These are phyloP conservation scores for Heterodera filipjevi DNA, from an alignment of 2,888 invertebrate genomes.

Conservation along the genomic window DNA sequence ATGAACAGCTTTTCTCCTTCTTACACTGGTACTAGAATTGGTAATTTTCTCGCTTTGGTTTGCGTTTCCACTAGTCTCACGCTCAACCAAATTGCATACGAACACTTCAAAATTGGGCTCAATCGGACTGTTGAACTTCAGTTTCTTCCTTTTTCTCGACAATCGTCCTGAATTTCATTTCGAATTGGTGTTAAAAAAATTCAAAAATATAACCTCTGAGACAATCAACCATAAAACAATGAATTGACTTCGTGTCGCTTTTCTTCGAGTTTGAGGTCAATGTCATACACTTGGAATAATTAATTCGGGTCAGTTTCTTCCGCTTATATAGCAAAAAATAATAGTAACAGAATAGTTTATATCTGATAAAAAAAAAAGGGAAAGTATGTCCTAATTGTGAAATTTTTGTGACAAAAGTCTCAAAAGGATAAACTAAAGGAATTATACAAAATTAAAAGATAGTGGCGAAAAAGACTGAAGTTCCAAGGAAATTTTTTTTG, in stretches of 20 bases:
- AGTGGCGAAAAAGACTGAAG: too few species aligned
- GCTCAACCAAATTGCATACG: constrained; percentile 26
- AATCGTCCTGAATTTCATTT: constrained; percentile 57
- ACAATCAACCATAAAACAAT: constrained; percentile 29
- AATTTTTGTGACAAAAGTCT: too few species aligned
- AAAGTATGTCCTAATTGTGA: too few species aligned
- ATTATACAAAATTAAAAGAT: too few species aligned
- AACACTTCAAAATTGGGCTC: constrained; percentile 13
- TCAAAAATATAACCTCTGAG: constrained; percentile 22
- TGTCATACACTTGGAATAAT: constrained; percentile 26
- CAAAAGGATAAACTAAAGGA: too few species aligned
- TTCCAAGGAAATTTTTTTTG: too few species aligned
- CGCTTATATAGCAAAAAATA: not conserved
- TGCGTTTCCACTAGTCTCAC: not conserved
- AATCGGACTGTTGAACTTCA: constrained; percentile 51
- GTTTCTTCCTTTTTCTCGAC: constrained; percentile 65
- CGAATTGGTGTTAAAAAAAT: not conserved
- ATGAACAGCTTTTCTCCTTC: not conserved
- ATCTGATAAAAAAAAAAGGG: not conserved
- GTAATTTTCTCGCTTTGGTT: constrained; percentile 19
- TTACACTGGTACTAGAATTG: constrained; percentile 13
- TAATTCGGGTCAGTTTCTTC: constrained; percentile 5
- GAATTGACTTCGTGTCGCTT: constrained; percentile 28
- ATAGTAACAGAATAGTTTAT: not conserved
- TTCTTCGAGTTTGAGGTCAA: constrained; percentile 15